Evolutionary conservation across 2,797 vertebrate species (phyloP).

Genomic region (Pelochelys cantorii): DNA sequence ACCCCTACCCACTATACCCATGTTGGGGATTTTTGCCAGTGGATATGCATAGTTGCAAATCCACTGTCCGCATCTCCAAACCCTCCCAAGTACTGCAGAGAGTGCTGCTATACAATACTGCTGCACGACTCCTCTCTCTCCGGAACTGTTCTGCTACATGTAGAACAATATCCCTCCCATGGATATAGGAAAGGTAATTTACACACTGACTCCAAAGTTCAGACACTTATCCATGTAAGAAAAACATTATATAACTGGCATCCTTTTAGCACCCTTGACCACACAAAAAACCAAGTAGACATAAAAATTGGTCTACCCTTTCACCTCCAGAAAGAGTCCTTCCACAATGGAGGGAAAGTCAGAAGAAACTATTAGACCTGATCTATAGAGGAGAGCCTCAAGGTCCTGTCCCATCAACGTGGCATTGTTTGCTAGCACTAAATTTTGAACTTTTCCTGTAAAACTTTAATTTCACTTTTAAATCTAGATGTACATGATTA

Average conservation of each 20-base stretch:
- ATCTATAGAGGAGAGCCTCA: neutral
- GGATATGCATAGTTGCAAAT: neutral
- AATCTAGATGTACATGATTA: neutral
- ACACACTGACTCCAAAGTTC: neutral
- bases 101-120: neutral
- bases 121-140: neutral
- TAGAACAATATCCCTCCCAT: neutral
- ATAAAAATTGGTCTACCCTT: neutral
- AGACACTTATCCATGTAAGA: neutral
- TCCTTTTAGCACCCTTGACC: neutral
- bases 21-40: neutral
- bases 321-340: neutral
- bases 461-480: neutral
- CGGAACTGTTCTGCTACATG: neutral
- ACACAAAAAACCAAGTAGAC: neutral
- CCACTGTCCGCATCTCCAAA: neutral
- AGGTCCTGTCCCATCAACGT: neutral
- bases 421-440: neutral
- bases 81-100: neutral
- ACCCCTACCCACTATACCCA: neutral
- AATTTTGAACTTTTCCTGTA: neutral
- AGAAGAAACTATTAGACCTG: neutral
- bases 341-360: neutral
- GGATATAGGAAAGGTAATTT: neutral
- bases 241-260: neutral